These are phyloP conservation scores for Aricia artaxerxes DNA, from an alignment of 2,888 invertebrate genomes.

Conservation along the genomic window DNA sequence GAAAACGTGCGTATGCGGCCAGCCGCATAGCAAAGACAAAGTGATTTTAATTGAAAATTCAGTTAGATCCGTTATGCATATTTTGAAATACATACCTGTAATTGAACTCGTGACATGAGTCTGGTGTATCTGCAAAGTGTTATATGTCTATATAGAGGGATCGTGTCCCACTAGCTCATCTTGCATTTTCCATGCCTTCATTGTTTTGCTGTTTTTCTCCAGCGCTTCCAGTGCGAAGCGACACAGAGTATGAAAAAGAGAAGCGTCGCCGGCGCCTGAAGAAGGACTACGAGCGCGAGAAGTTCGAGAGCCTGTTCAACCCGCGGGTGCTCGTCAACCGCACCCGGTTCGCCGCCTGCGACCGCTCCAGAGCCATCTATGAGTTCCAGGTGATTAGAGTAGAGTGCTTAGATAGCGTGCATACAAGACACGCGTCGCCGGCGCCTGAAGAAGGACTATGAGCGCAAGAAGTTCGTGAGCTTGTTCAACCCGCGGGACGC, in stretches of 20 bases:
- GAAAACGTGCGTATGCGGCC: no score
- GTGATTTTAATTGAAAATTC: no score
- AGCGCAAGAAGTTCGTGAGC: slow-evolving; percentile 37
- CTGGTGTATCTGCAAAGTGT: no score
- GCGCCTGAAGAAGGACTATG: slow-evolving; percentile 55
- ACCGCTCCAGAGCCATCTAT: slow-evolving; percentile 63
- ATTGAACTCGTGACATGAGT: no score
- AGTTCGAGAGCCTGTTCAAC: slow-evolving; percentile 64
- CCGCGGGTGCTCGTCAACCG: slow-evolving; percentile 62
- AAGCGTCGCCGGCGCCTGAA: slow-evolving; percentile 58
- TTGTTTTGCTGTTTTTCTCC: background rate
- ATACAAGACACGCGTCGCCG: slow-evolving; percentile 54
- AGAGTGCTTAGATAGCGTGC: no score
- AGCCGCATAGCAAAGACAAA: no score
- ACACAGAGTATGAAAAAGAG: slow-evolving; percentile 60
- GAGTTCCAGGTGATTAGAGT: slow-evolving; percentile 42
- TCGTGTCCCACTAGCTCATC: no score
- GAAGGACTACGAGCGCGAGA: slow-evolving; percentile 62
- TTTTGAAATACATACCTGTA: no score
- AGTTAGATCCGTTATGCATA: no score
- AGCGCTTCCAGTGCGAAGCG: slow-evolving; percentile 53
- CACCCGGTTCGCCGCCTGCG: slow-evolving; percentile 67
- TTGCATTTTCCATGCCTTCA: background rate
- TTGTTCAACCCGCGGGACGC: no score
- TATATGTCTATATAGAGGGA: no score